A percentile compares a stretch with the other conserved stretches of the same genome.
Evolutionary conservation across 2,888 invertebrate genomes (phyloP).

Genomic region (Dusona sp.): DNA sequence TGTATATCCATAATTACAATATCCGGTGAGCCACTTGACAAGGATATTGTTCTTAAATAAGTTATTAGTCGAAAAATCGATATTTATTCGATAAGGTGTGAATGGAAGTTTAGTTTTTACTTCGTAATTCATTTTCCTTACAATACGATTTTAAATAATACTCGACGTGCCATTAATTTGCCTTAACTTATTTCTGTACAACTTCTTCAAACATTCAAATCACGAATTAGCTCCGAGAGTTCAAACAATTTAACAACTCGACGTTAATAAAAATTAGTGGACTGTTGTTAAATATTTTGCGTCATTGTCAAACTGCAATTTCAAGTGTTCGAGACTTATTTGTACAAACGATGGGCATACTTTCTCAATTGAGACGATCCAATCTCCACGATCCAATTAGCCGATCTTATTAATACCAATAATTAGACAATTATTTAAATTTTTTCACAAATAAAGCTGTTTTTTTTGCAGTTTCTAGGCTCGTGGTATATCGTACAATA

Average conservation of each 20-base stretch:
- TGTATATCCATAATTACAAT: too few species aligned
- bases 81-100: too few species aligned
- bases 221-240: not conserved
- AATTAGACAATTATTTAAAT: not conserved
- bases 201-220: not conserved
- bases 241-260: conserved; percentile 39
- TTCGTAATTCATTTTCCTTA: too few species aligned
- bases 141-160: too few species aligned
- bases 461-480: conserved; percentile 89
- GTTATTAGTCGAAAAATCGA: too few species aligned
- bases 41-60: too few species aligned
- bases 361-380: not conserved
- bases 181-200: not conserved
- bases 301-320: not conserved
- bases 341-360: not conserved
- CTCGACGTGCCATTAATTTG: not conserved
- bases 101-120: too few species aligned
- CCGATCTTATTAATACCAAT: not conserved
- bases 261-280: conserved; percentile 40
- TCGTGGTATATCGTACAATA: conserved; percentile 95
- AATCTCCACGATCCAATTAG: not conserved
- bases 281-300: conserved; percentile 15
- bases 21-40: too few species aligned
- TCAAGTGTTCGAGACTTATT: not conserved
- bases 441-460: not conserved